Evolutionary conservation across 2,888 invertebrate genomes (phyloP), one percentile per base, ranked within the genome.

Genomic region (Eristalis arbustorum): DNA sequence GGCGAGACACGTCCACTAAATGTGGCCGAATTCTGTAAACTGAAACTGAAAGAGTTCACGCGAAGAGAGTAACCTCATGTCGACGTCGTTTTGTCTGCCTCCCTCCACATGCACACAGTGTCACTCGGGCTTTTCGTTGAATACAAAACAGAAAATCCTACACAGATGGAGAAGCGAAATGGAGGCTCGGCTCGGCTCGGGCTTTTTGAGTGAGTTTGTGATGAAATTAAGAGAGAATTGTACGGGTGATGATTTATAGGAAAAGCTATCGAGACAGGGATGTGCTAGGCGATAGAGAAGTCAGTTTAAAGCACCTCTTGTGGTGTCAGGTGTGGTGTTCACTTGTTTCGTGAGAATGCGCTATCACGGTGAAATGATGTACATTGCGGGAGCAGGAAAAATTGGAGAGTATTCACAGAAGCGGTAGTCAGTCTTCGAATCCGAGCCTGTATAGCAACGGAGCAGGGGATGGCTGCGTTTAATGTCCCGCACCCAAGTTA

Each of bases 11-110:
- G 88, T 88, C 87, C 85, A 84, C 84, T 77, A 37, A 14, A 71
- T 74, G 84, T 80, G 89, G 84, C 88, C 84, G 88, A 88, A 84
- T 88, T 88, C 82, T 82, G 78, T 88, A 84, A 88, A 89, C 89
- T 89, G 82, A 89, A 80, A 71, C 66, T 57, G n/a, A 49, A 22
- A 87, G 78, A 87, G 61, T 57, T 63, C 40, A 57, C 2, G 11
- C n/a, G 14, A 87, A 87, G 85, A 87, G 85, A 74, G 69, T 5
- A 31, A 59, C 62, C 68, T 22, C 37, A 37, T 37, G 37, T 37
- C 13, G 37, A 1, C 37, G 37, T 13, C 37, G 37, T 37, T 37
- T 37, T 13, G 61, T 18, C 18, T 49, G 49, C 49, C 18, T 18
- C 49, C 49, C 18, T 49, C 8, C 49, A 49, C n/a, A 18, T 5